These are phyloP conservation scores for Synanthedon vespiformis DNA, from an alignment of 2,888 invertebrate species.

Conservation along the genomic window DNA sequence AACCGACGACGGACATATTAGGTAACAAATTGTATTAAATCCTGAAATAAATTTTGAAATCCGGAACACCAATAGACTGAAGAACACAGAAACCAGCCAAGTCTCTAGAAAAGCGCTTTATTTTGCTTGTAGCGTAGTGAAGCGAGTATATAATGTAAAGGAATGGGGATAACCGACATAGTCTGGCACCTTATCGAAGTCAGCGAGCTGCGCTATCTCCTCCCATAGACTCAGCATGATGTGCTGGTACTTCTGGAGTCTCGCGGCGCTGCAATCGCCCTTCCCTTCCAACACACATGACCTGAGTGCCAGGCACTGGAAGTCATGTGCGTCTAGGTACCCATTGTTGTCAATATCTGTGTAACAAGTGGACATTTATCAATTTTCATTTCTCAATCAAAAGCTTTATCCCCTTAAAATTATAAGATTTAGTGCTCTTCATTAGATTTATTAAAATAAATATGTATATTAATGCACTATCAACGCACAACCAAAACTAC, in stretches of 20 bases:
- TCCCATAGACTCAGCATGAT: slow-evolving; percentile 88
- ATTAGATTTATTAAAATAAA: no score
- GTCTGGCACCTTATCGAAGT: slow-evolving; percentile 84
- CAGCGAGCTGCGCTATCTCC: slow-evolving; percentile 86
- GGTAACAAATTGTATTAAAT: no score
- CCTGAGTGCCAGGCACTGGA: slow-evolving; percentile 84
- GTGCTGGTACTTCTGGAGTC: slow-evolving; percentile 83
- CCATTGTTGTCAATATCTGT: slow-evolving; percentile 89
- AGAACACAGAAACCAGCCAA: neutral
- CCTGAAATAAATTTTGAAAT: no score
- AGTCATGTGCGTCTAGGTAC: slow-evolving; percentile 83
- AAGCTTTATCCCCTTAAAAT: no score
- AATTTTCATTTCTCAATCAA: no score
- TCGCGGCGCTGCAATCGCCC: slow-evolving; percentile 79
- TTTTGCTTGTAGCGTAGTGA: slow-evolving; percentile 9
- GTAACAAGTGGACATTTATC: slow-evolving; percentile 4
- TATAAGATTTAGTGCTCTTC: no score
- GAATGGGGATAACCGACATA: slow-evolving; percentile 61
- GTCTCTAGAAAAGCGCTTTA: slow-evolving; percentile 2
- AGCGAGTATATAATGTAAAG: slow-evolving; percentile 28
- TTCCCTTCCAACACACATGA: slow-evolving; percentile 86
- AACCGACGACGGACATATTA: no score
- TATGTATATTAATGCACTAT: no score
- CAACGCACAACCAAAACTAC: no score
- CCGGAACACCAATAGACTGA: neutral